These are phyloP conservation scores for Drosophila cyrtoloma DNA, from an alignment of 2,888 invertebrate species.

Conservation along the genomic window DNA sequence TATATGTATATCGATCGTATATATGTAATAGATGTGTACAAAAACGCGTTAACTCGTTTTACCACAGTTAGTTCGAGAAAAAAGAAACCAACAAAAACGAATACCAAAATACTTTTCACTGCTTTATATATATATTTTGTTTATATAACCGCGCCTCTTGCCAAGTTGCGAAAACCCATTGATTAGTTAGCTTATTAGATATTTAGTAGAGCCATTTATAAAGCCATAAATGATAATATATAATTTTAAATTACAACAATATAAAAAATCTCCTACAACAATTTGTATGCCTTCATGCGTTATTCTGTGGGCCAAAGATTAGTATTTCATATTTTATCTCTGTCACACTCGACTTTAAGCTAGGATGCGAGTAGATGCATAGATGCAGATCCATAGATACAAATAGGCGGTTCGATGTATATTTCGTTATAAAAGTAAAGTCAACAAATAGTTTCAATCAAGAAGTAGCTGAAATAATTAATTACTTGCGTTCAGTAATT, in stretches of 20 bases:
- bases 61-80: constrained; percentile 1
- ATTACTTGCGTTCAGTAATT: background rate
- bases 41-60: constrained; percentile 14
- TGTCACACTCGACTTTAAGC: too few relatives aligned
- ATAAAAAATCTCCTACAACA: constrained; percentile 12
- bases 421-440: background rate
- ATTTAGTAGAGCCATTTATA: constrained; percentile 26
- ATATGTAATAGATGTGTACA: constrained; percentile 1
- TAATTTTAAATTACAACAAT: constrained; percentile 31
- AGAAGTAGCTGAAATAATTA: background rate
- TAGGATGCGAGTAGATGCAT: too few relatives aligned
- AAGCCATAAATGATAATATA: constrained; percentile 35
- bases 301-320: constrained; percentile 46
- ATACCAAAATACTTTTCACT: constrained; percentile 1
- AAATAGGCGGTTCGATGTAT: too few relatives aligned
- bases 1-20: constrained; percentile 23
- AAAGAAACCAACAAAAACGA: constrained; percentile 3
- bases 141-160: constrained; percentile 5
- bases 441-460: background rate
- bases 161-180: constrained; percentile 18
- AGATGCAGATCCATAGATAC: too few relatives aligned
- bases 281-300: constrained; percentile 53
- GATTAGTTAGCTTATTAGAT: constrained; percentile 45
- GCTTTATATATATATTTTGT: background rate
- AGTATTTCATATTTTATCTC: background rate